These are phyloP conservation scores for Cataglyphis hispanica DNA, from an alignment of 1,140 invertebrate genomes.

Conservation along the genomic window DNA sequence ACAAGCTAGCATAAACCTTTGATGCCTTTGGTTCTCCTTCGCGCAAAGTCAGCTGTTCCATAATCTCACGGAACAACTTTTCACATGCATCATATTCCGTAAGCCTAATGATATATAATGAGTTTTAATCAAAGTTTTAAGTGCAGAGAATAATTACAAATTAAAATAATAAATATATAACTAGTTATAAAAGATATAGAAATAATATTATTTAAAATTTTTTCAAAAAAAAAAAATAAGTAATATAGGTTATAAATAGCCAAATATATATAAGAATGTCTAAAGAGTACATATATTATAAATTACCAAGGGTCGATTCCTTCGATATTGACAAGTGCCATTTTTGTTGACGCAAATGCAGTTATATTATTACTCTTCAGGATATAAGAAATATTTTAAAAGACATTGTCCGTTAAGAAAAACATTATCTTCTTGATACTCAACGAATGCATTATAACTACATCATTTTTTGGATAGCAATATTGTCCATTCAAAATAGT, in stretches of 20 bases:
- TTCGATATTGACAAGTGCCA: conserved; percentile 84
- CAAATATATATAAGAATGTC: neutral
- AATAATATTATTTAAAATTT: neutral
- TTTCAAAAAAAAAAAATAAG: neutral
- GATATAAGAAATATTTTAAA: neutral
- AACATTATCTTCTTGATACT: neutral
- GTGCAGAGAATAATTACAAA: neutral
- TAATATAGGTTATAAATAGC: neutral
- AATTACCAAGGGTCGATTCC: conserved; percentile 84
- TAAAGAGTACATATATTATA: neutral
- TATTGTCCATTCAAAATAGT: neutral
- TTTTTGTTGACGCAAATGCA: conserved; percentile 59
- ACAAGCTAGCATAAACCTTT: conserved; percentile 87
- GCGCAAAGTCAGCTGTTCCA: conserved; percentile 88
- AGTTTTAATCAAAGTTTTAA: conserved; percentile 29
- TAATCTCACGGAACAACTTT: conserved; percentile 88
- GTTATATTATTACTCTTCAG: neutral
- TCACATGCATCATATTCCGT: conserved; percentile 90
- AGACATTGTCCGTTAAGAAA: neutral
- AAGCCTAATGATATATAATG: conserved; percentile 85
- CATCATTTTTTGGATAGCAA: neutral
- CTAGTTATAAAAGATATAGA: conserved; percentile 8
- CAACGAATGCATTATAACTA: no score
- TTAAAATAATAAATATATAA: neutral
- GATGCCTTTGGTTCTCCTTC: conserved; percentile 86